Percentiles rank a stretch among this genome's conserved stretches.
Evolutionary conservation across 2,888 invertebrate genomes (phyloP).

Genomic region (Cataglyphis rosenhaueri): DNA sequence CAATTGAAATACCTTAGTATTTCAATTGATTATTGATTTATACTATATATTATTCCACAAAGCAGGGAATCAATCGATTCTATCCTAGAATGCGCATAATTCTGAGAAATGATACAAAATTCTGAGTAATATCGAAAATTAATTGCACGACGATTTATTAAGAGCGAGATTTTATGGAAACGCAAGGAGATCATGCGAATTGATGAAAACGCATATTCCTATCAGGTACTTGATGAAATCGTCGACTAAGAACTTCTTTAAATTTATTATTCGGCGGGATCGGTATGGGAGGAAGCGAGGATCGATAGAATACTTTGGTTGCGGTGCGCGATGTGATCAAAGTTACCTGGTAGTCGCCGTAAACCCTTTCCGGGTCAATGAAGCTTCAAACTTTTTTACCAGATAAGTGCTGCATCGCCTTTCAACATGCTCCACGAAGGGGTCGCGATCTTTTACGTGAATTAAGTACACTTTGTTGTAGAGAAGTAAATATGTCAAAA

Average conservation of each 20-base stretch:
- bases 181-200: background rate
- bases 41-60: slow-evolving; percentile 33
- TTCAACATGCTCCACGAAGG: slow-evolving; percentile 49
- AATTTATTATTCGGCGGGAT: slow-evolving; percentile 55
- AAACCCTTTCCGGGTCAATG: slow-evolving; percentile 59
- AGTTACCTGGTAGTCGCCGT: slow-evolving; percentile 55
- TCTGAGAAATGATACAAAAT: background rate
- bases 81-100: background rate
- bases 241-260: slow-evolving; percentile 33
- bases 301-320: slow-evolving; percentile 57
- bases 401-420: slow-evolving; percentile 65
- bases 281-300: slow-evolving; percentile 13
- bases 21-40: slow-evolving; percentile 62
- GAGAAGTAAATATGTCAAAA: slow-evolving; percentile 49
- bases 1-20: slow-evolving; percentile 59
- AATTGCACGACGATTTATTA: background rate
- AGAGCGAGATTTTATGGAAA: background rate
- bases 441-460: slow-evolving; percentile 55
- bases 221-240: slow-evolving; percentile 20
- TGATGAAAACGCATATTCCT: slow-evolving; percentile 11
- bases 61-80: slow-evolving; percentile 34
- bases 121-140: slow-evolving; percentile 9
- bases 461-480: slow-evolving; percentile 50
- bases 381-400: slow-evolving; percentile 63
- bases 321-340: slow-evolving; percentile 55